A percentile compares a stretch with the other conserved stretches of the same genome.
These are phyloP conservation scores for Leucoraja ocellata DNA, from an alignment of 2,797 vertebrate genomes.

Conservation along the genomic window DNA sequence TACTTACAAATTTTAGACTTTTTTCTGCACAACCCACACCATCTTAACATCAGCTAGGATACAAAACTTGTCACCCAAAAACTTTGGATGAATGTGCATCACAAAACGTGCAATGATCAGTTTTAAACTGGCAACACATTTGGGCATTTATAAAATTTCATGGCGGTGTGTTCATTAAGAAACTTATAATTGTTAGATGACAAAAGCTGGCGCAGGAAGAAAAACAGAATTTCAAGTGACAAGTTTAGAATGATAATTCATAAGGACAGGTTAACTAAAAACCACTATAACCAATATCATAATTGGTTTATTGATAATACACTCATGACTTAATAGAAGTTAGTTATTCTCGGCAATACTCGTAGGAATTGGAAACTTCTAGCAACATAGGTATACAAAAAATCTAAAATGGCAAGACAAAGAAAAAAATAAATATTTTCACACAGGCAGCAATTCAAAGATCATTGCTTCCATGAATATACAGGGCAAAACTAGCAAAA, in stretches of 20 bases:
- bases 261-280: background rate
- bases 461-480: background rate
- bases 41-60: background rate
- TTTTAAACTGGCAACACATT: background rate
- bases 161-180: background rate
- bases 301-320: background rate
- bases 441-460: background rate
- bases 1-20: constrained; percentile 6
- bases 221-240: background rate
- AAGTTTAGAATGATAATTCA: background rate
- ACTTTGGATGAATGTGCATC: background rate
- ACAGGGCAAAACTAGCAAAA: background rate
- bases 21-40: background rate
- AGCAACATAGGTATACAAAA: background rate
- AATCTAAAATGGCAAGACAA: background rate
- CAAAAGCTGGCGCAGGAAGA: background rate
- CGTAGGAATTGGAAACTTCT: background rate
- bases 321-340: background rate
- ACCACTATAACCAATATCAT: background rate
- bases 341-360: too few species aligned
- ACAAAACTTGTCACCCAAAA: background rate
- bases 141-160: background rate
- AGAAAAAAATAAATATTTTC: background rate
- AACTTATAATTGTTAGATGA: background rate
- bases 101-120: background rate